Conservation (phyloP, 53 echinoderm and acorn worm species). For the Astropecten irregularis region DNA sequence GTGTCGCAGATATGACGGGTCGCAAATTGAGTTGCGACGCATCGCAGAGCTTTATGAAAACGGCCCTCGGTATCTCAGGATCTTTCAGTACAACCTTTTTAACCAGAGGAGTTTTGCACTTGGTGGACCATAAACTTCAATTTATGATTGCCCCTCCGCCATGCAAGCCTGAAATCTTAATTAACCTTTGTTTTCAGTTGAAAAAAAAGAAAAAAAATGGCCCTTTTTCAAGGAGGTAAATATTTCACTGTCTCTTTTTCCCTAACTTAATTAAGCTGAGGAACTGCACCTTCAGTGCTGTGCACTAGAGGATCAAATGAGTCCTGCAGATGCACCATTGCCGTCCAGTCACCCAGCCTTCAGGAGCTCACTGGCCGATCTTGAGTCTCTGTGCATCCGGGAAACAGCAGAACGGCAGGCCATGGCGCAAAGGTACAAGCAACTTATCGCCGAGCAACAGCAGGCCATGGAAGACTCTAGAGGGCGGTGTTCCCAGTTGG, state of each 20-base stretch:
- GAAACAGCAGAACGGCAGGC: background rate
- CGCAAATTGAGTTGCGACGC: too few relatives aligned
- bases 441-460: conserved; percentile 1
- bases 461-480: background rate
- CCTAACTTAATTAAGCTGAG: background rate
- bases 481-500: conserved; percentile 3
- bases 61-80: too few relatives aligned
- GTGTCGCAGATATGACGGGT: too few relatives aligned
- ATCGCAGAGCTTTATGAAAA: too few relatives aligned
- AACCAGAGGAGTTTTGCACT: too few relatives aligned
- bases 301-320: background rate
- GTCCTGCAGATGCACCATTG: background rate
- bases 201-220: too few relatives aligned
- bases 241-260: background rate
- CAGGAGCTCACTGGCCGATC: background rate
- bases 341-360: conserved; percentile 8
- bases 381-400: background rate
- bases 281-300: conserved; percentile 20
- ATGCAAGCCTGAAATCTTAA: too few relatives aligned
- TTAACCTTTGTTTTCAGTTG: too few relatives aligned
- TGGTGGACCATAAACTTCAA: too few relatives aligned
- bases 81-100: too few relatives aligned
- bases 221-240: too few relatives aligned
- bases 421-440: background rate
- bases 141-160: too few relatives aligned